phyloP scores from a whole-genome alignment of 1,140 invertebrate genomes.

The Ceratosolen fusciceps region DNA sequence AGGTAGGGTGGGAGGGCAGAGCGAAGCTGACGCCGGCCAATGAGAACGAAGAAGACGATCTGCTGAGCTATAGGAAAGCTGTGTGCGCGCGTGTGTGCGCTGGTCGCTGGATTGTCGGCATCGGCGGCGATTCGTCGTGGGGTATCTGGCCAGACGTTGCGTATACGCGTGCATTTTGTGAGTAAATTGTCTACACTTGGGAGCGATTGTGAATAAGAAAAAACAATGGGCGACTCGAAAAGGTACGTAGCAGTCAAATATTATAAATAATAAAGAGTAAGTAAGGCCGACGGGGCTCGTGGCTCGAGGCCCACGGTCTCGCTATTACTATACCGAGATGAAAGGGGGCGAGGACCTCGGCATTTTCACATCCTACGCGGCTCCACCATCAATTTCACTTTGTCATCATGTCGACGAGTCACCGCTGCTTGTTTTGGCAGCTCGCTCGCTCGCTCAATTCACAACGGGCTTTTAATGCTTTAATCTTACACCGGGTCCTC shows the following conservation, averaged over 20 bases:
- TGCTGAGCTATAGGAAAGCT: not conserved
- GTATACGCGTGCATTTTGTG: slow-evolving; percentile 37
- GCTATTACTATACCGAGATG: not conserved
- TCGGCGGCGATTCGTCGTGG: slow-evolving; percentile 28
- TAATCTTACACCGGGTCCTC: not conserved
- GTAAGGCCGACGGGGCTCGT: no score
- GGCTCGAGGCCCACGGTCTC: no score
- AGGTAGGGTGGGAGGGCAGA: not conserved
- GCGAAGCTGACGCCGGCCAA: not conserved
- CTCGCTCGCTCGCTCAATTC: not conserved
- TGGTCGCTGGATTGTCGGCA: slow-evolving; percentile 19
- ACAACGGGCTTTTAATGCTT: not conserved
- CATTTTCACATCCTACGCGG: slow-evolving; percentile 32
- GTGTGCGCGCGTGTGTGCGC: not conserved
- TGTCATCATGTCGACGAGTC: slow-evolving; percentile 70
- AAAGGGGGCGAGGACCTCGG: not conserved
- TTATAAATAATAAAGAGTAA: slow-evolving; percentile 40
- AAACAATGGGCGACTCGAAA: slow-evolving; percentile 64
- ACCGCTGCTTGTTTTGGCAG: slow-evolving; percentile 56
- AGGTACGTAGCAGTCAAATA: slow-evolving; percentile 56
- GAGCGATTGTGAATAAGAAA: slow-evolving; percentile 16
- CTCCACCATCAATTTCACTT: slow-evolving; percentile 66
- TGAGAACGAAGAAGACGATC: not conserved
- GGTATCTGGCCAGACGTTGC: slow-evolving; percentile 28
- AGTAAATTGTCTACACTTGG: not conserved